Conservation (phyloP, 2,113 vertebrate species). For the Oreotrochilus melanogaster region DNA sequence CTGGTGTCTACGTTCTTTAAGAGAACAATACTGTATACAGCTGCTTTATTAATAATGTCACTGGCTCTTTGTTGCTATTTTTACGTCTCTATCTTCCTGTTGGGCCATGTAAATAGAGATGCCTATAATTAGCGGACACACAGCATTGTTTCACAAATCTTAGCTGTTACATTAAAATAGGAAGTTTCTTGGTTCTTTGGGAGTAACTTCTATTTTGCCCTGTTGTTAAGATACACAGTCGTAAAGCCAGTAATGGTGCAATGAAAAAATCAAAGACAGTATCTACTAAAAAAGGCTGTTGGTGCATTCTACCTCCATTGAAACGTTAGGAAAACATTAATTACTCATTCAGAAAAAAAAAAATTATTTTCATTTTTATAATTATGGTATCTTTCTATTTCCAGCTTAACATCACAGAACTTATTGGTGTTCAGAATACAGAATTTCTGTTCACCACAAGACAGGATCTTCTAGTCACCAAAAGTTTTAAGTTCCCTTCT, state of each 20-base stretch:
- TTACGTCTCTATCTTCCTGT: constrained; percentile 57
- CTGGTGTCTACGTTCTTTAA: not conserved
- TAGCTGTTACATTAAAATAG: constrained; percentile 10
- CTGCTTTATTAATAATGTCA: constrained; percentile 43
- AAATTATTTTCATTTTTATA: not conserved
- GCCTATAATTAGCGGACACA: not conserved
- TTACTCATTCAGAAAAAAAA: not conserved
- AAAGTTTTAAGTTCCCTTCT: not conserved
- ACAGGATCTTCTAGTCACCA: not conserved
- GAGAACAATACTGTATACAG: constrained; percentile 60
- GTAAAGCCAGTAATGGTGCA: not conserved
- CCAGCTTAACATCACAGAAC: not conserved
- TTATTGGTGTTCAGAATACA: not conserved
- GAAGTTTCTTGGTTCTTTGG: constrained; percentile 32
- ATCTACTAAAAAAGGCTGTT: not conserved
- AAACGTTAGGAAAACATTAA: not conserved
- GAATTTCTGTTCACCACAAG: not conserved
- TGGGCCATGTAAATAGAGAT: constrained; percentile 31
- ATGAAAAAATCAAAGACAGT: not conserved
- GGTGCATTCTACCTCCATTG: not conserved
- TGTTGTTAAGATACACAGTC: not conserved
- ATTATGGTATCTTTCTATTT: not conserved
- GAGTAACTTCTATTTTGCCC: not conserved
- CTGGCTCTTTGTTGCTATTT: constrained; percentile 61
- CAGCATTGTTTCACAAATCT: constrained; percentile 38